Evolutionary conservation across 2,888 invertebrate genomes (phyloP).

Genomic region (Glaucopsyche alexis): DNA sequence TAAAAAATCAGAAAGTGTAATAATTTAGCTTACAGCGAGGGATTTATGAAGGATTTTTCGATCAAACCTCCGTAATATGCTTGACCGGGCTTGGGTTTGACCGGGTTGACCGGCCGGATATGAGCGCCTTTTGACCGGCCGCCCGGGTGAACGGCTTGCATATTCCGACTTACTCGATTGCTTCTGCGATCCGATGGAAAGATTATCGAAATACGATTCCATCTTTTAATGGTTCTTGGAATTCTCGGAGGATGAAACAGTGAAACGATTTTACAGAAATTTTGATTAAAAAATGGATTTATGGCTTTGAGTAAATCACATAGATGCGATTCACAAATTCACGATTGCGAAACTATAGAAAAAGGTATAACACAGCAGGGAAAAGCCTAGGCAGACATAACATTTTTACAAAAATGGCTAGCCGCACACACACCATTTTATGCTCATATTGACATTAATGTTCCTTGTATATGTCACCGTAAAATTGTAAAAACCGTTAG

Average conservation of each 20-base stretch:
- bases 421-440: too few relatives aligned
- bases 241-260: not conserved
- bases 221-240: slow-evolving; percentile 28
- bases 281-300: not conserved
- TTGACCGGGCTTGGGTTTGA: slow-evolving; percentile 48
- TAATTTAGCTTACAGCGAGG: slow-evolving; percentile 30
- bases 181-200: slow-evolving; percentile 19
- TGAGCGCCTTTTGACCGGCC: slow-evolving; percentile 20
- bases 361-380: not conserved
- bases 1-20: slow-evolving; percentile 30
- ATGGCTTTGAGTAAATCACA: not conserved
- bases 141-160: slow-evolving; percentile 27
- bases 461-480: too few relatives aligned
- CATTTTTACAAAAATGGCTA: too few relatives aligned
- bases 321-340: not conserved
- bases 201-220: slow-evolving; percentile 28
- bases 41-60: slow-evolving; percentile 43
- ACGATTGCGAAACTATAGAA: not conserved
- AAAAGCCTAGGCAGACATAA: too few relatives aligned
- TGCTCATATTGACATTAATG: too few relatives aligned
- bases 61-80: slow-evolving; percentile 42
- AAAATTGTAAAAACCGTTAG: too few relatives aligned
- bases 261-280: not conserved
- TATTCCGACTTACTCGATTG: slow-evolving; percentile 35
- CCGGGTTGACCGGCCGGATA: slow-evolving; percentile 36